phyloP scores from a whole-genome alignment of 1,140 invertebrate genomes.

The Andricus grossulariae region DNA sequence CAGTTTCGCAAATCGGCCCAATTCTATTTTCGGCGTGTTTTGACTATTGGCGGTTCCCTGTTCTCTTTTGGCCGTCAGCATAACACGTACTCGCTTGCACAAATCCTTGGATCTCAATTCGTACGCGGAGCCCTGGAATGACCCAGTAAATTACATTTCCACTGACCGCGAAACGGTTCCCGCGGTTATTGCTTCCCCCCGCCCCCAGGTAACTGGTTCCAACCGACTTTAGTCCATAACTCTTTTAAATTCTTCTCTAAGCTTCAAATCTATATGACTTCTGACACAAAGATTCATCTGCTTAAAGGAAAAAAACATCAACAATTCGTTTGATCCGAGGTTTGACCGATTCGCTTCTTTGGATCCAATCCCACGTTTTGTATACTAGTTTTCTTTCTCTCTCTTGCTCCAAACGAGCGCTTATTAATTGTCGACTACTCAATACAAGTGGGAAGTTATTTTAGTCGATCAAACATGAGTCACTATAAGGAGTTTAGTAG shows the following conservation, averaged over 20 bases:
- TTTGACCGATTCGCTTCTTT: background rate
- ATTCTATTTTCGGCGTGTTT: slow-evolving; percentile 51
- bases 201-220: background rate
- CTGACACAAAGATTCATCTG: too few species aligned
- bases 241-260: background rate
- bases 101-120: slow-evolving; percentile 48
- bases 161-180: slow-evolving; percentile 35
- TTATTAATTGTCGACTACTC: slow-evolving; percentile 16
- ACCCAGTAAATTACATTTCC: slow-evolving; percentile 39
- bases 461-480: slow-evolving; percentile 18
- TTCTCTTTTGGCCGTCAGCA: slow-evolving; percentile 35
- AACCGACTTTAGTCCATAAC: too few species aligned
- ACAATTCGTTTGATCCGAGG: too few species aligned
- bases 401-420: slow-evolving; percentile 3
- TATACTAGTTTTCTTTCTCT: background rate
- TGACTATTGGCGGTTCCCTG: slow-evolving; percentile 40
- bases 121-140: slow-evolving; percentile 2
- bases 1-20: slow-evolving; percentile 23
- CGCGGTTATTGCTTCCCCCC: background rate
- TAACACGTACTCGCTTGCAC: slow-evolving; percentile 39
- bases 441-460: slow-evolving; percentile 15
- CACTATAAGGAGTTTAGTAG: background rate
- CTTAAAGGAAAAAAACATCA: too few species aligned
- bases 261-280: background rate
- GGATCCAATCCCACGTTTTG: background rate